A percentile compares a stretch with the other conserved stretches of the same genome.
Evolutionary conservation across 2,113 vertebrate genomes (phyloP).

Genomic region (Symphodus melops): DNA sequence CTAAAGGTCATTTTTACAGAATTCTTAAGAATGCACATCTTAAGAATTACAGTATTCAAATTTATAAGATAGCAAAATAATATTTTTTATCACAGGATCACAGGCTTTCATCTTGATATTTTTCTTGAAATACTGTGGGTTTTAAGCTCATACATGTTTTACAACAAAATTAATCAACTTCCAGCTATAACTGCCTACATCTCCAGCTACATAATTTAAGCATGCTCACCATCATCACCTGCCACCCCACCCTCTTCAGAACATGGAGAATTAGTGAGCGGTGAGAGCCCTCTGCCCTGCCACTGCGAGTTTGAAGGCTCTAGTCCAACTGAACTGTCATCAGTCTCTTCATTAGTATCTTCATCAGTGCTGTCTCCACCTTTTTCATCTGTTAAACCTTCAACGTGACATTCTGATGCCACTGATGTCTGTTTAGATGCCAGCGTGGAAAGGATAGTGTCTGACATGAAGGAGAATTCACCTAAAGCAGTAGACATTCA

Average conservation of each 20-base stretch:
- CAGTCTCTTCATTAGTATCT: constrained; percentile 15
- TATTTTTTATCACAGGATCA: no score
- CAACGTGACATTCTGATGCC: not conserved
- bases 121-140: no score
- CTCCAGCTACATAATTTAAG: no score
- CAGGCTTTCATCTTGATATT: no score
- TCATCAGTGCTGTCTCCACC: not conserved
- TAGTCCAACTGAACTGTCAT: not conserved
- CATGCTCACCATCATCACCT: not conserved
- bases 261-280: not conserved
- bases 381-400: not conserved
- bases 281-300: not conserved
- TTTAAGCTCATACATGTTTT: no score
- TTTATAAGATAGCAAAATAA: no score
- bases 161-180: no score
- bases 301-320: not conserved
- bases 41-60: no score
- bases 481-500: not conserved
- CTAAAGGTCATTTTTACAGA: no score
- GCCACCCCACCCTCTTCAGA: not conserved
- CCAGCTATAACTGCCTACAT: no score
- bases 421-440: not conserved
- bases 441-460: constrained; percentile 8
- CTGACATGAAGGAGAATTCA: constrained; percentile 17
- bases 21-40: no score